Conservation (phyloP, 37 sponge, comb jelly and placozoan genomes). For the Diacarnus erythraeanus region DNA sequence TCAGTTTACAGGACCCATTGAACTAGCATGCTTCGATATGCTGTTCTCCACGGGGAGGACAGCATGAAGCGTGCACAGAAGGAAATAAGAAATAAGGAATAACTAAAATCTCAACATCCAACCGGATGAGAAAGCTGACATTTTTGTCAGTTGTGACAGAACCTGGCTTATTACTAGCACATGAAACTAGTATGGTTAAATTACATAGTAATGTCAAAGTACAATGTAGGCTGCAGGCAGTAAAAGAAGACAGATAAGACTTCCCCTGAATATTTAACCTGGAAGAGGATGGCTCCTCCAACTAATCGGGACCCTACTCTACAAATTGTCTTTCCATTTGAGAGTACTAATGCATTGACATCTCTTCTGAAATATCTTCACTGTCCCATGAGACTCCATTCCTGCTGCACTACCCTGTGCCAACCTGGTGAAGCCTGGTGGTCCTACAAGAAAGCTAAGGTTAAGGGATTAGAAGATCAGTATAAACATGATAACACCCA, state of each 20-base stretch:
- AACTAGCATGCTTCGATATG: background rate
- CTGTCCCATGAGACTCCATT: constrained; percentile 21
- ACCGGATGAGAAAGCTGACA: constrained; percentile 2
- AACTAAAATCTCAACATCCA: too few relatives aligned
- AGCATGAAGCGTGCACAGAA: constrained; percentile 14
- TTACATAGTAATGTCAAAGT: constrained; percentile 12
- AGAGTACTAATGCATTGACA: too few relatives aligned
- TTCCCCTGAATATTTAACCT: background rate
- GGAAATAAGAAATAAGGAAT: constrained; percentile 3
- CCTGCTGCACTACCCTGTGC: constrained; percentile 18
- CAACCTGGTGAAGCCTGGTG: constrained; percentile 19
- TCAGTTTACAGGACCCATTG: background rate
- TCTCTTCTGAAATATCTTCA: too few relatives aligned
- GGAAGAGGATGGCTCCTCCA: background rate
- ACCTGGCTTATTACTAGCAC: constrained; percentile 23
- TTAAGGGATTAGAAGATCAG: background rate
- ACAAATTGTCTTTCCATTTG: too few relatives aligned
- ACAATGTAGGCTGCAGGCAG: constrained; percentile 6
- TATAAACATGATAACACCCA: constrained; percentile 14
- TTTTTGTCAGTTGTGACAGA: constrained; percentile 22
- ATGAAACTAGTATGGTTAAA: constrained; percentile 24
- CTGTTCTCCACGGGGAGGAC: background rate
- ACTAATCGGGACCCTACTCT: constrained; percentile 16
- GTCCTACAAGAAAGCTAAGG: constrained; percentile 3
- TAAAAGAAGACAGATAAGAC: background rate